These are phyloP conservation scores for Galerucella calmariensis DNA, from an alignment of 2,888 invertebrate genomes.

Conservation along the genomic window DNA sequence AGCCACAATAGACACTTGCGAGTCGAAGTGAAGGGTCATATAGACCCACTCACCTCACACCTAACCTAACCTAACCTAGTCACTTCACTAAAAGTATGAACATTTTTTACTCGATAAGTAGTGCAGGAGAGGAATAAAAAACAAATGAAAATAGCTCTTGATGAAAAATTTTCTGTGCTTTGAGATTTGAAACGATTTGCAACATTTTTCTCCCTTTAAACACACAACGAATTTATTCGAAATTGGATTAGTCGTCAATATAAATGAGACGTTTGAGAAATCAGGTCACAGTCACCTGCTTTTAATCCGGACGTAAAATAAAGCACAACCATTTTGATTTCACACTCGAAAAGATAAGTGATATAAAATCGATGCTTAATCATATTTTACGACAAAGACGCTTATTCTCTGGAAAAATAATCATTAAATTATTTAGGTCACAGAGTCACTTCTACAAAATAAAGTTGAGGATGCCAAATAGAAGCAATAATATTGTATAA, in stretches of 20 bases:
- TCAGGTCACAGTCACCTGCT: slow-evolving; percentile 14
- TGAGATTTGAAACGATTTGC: neutral
- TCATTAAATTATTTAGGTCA: neutral
- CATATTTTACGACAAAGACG: neutral
- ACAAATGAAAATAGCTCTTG: neutral
- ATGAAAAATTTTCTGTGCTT: neutral
- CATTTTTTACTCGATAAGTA: too few relatives aligned
- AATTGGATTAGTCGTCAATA: slow-evolving; percentile 1
- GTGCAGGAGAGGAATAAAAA: too few relatives aligned
- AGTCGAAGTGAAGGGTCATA: too few relatives aligned
- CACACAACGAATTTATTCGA: neutral
- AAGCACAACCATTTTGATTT: slow-evolving; percentile 13
- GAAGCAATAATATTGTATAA: too few relatives aligned
- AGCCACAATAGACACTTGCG: too few relatives aligned
- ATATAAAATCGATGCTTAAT: slow-evolving; percentile 14
- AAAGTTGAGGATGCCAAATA: neutral
- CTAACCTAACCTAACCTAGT: too few relatives aligned
- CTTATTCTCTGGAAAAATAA: neutral
- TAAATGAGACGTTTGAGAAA: neutral
- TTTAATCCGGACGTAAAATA: slow-evolving; percentile 11
- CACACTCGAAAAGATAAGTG: slow-evolving; percentile 6
- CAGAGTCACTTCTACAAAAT: neutral
- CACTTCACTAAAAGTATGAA: too few relatives aligned
- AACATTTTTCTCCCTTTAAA: neutral
- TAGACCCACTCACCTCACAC: too few relatives aligned